phyloP scores from a whole-genome alignment of 1,140 invertebrate genomes.

The Pseudomyrmex dendroicus region DNA sequence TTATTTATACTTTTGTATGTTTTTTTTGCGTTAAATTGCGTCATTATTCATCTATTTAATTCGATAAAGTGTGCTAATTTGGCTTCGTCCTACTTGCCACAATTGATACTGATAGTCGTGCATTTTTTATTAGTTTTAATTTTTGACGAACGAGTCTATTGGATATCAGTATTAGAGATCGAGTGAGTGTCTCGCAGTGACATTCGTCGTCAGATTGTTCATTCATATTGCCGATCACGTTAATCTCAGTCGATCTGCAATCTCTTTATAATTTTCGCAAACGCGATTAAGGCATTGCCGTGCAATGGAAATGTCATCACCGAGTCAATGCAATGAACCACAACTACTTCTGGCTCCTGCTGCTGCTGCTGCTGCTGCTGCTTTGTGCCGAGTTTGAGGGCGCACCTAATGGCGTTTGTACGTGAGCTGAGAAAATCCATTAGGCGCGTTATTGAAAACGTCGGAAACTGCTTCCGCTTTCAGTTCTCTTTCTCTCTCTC shows the following conservation, averaged over 20 bases:
- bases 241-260: neutral
- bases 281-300: conserved; percentile 42
- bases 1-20: neutral
- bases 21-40: no score
- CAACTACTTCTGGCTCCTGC: conserved; percentile 7
- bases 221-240: conserved; percentile 58
- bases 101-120: neutral
- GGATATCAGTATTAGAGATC: no score
- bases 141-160: neutral
- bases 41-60: no score
- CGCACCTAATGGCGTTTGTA: conserved; percentile 63
- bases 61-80: no score
- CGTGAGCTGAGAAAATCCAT: conserved; percentile 70
- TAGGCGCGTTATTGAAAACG: conserved; percentile 68
- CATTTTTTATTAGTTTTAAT: conserved; percentile 1
- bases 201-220: conserved; percentile 15
- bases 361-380: neutral
- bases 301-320: conserved; percentile 24
- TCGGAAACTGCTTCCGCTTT: conserved; percentile 50
- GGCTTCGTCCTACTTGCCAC: no score
- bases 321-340: conserved; percentile 63
- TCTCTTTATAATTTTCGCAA: conserved; percentile 18
- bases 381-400: conserved; percentile 38
- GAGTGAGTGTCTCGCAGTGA: neutral
- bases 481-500: neutral